These are phyloP conservation scores for Chelidonichthys spinosus DNA, from an alignment of 2,797 vertebrate genomes.

Conservation along the genomic window DNA sequence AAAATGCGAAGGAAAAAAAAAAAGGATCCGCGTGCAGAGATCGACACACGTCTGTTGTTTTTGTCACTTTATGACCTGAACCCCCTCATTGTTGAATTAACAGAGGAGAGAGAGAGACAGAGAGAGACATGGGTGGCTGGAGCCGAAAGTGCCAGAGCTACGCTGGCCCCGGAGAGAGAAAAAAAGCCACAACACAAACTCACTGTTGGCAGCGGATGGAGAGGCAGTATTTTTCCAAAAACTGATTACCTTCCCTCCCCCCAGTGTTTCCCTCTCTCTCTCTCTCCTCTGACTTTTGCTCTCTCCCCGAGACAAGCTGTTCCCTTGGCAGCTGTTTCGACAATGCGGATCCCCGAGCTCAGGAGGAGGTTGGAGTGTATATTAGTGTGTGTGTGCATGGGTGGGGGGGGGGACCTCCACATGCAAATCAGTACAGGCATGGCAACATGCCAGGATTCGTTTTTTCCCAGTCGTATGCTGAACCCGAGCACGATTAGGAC, in stretches of 20 bases:
- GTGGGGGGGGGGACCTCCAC: conserved; percentile 29
- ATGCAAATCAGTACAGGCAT: conserved; percentile 63
- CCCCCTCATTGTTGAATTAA: conserved; percentile 72
- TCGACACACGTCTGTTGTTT: conserved; percentile 68
- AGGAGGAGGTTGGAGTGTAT: conserved; percentile 43
- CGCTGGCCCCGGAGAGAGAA: conserved; percentile 42
- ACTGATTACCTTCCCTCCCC: conserved; percentile 73
- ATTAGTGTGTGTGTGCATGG: conserved; percentile 16
- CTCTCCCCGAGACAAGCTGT: conserved; percentile 75
- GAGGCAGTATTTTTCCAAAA: conserved; percentile 73
- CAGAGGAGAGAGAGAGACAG: conserved; percentile 40
- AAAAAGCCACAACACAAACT: conserved; percentile 76
- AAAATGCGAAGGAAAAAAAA: conserved; percentile 33
- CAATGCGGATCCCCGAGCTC: conserved; percentile 65
- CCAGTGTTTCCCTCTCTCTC: conserved; percentile 36
- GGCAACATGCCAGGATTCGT: conserved; percentile 43
- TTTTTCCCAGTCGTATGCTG: conserved; percentile 34
- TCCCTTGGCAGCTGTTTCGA: conserved; percentile 81
- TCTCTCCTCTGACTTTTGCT: conserved; percentile 37
- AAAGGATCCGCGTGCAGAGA: conserved; percentile 27
- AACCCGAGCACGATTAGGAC: conserved; percentile 63
- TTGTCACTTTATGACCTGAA: conserved; percentile 68
- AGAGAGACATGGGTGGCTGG: conserved; percentile 48
- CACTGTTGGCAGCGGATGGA: conserved; percentile 71
- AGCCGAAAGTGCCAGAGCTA: conserved; percentile 58